A percentile compares a stretch with the other conserved stretches of the same genome.
Evolutionary conservation across 2,113 vertebrate species (phyloP).

Genomic region (Tenebrosternarchus preto): DNA sequence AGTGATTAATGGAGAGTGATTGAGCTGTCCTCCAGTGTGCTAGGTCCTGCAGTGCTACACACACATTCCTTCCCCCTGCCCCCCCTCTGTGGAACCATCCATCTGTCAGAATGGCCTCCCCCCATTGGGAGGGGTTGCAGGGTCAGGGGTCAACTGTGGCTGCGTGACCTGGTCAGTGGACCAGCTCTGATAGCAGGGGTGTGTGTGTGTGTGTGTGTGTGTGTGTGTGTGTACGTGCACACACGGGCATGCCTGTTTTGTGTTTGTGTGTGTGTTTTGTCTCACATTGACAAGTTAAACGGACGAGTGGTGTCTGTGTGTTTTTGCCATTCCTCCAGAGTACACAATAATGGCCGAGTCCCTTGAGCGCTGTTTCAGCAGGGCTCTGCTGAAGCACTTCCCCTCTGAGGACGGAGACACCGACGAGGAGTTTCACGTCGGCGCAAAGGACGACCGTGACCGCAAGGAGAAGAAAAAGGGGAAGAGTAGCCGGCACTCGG

Average conservation of each 20-base stretch:
- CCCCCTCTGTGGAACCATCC: conserved; percentile 75
- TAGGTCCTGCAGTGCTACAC: conserved; percentile 70
- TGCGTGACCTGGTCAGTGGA: conserved; percentile 70
- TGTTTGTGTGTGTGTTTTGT: conserved; percentile 13
- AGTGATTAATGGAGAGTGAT: conserved; percentile 81
- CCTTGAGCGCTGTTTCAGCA: conserved; percentile 91
- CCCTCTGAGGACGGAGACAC: conserved; percentile 95
- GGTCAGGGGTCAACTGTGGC: conserved; percentile 65
- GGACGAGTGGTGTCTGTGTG: conserved; percentile 25
- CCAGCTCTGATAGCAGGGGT: conserved; percentile 46
- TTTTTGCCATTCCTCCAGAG: conserved; percentile 73
- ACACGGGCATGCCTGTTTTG: conserved; percentile 20
- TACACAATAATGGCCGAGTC: conserved; percentile 97
- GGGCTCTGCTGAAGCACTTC: conserved; percentile 92
- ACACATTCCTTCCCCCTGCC: conserved; percentile 74
- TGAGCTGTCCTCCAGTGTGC: conserved; percentile 71
- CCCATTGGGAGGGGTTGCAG: conserved; percentile 53
- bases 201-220: conserved; percentile 14
- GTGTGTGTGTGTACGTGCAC: not conserved
- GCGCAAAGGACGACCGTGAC: conserved; percentile 79
- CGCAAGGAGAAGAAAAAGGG: conserved; percentile 85
- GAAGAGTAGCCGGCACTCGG: conserved; percentile 72
- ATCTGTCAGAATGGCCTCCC: conserved; percentile 72
- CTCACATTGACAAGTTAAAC: conserved; percentile 2
- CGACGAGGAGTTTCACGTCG: conserved; percentile 92